These are phyloP conservation scores for Stratiolaelaps scimitus DNA, from an alignment of 1,140 invertebrate species.

Conservation along the genomic window DNA sequence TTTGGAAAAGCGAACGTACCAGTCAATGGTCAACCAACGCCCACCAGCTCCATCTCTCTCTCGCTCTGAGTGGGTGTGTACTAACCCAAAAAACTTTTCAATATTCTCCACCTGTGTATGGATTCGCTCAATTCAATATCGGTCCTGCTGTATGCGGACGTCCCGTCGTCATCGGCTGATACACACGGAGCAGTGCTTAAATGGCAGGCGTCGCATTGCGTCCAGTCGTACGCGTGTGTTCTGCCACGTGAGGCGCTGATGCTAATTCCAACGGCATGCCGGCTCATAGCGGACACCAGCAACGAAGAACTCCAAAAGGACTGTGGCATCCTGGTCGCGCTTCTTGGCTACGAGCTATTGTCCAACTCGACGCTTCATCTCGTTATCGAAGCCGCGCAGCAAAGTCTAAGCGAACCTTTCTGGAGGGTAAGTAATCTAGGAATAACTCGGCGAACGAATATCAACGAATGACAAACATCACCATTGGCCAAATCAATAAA, in stretches of 20 bases:
- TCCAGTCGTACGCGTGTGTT: constrained; percentile 28
- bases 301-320: constrained; percentile 64
- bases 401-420: constrained; percentile 17
- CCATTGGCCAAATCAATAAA: too few species aligned
- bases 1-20: too few species aligned
- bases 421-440: constrained; percentile 32
- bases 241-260: background rate
- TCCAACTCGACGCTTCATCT: constrained; percentile 37
- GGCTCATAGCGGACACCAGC: constrained; percentile 45
- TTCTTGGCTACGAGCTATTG: constrained; percentile 46
- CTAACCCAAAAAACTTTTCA: too few species aligned
- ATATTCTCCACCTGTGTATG: too few species aligned
- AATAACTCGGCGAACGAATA: too few species aligned
- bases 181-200: constrained; percentile 6
- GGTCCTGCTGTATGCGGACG: too few species aligned
- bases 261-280: constrained; percentile 31
- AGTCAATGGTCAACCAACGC: too few species aligned
- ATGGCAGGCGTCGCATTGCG: constrained; percentile 2
- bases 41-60: too few species aligned
- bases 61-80: too few species aligned
- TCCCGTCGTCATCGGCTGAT: too few species aligned
- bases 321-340: constrained; percentile 52
- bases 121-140: too few species aligned
- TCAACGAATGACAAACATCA: too few species aligned
- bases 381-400: constrained; percentile 32